These are phyloP conservation scores for Tapirus indicus DNA, from an alignment of 2,797 vertebrate genomes.

Conservation along the genomic window DNA sequence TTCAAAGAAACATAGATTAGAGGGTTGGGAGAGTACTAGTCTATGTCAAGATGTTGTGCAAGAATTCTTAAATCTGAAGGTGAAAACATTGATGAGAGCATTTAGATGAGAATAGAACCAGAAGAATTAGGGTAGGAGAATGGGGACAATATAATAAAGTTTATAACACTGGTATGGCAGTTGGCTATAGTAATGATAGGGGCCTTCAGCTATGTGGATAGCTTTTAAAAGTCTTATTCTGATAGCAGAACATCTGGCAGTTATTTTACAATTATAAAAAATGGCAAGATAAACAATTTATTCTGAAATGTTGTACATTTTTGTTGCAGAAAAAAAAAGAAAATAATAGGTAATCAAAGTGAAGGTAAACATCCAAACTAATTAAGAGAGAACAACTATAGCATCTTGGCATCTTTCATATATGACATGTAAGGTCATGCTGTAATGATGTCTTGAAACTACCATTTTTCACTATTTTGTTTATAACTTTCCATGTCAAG, in stretches of 20 bases:
- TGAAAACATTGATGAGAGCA: background rate
- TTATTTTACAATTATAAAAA: conserved; percentile 5
- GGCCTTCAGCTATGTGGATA: background rate
- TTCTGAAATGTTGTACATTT: conserved; percentile 32
- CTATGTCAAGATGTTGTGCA: background rate
- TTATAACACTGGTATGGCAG: conserved; percentile 11
- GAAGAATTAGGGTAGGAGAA: conserved; percentile 20
- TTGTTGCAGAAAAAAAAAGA: background rate
- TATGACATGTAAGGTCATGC: background rate
- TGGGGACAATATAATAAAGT: background rate
- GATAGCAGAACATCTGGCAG: background rate
- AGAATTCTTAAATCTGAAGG: background rate
- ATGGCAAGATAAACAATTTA: background rate
- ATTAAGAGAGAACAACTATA: background rate
- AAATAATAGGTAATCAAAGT: background rate
- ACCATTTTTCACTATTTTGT: background rate
- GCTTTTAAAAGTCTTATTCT: conserved; percentile 16
- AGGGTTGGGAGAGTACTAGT: background rate
- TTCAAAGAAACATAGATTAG: background rate
- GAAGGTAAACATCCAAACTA: background rate
- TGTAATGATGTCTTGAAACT: background rate
- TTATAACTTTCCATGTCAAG: background rate
- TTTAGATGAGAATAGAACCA: conserved; percentile 14
- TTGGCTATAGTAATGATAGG: background rate
- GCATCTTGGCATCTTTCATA: background rate